These are phyloP conservation scores for Ivindomyrus marchei DNA, from an alignment of 2,113 vertebrate genomes.

Conservation along the genomic window DNA sequence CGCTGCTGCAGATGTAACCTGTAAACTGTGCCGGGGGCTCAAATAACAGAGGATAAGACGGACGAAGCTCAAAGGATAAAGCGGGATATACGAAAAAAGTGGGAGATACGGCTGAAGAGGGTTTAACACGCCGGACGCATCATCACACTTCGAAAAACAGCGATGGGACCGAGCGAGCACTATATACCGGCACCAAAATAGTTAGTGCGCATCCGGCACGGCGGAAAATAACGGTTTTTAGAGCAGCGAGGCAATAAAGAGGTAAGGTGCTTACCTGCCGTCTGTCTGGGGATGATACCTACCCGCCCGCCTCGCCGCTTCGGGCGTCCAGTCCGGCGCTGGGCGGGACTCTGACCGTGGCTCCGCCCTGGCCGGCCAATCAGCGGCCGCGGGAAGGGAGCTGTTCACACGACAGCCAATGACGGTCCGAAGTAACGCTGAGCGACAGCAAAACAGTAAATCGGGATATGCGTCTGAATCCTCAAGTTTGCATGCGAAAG, in stretches of 20 bases:
- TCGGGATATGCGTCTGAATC: not conserved
- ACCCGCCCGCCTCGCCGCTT: not conserved
- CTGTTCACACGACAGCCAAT: not conserved
- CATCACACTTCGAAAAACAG: not conserved
- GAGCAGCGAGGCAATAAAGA: not conserved
- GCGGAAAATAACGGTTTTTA: not conserved
- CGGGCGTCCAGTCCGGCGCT: not conserved
- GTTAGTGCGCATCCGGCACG: not conserved
- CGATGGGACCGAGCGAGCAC: not conserved
- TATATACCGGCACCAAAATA: not conserved
- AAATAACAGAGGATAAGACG: not conserved
- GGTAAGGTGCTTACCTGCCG: not conserved
- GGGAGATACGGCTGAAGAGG: not conserved
- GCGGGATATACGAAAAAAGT: not conserved
- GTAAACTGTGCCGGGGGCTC: not conserved
- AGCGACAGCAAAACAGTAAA: not conserved
- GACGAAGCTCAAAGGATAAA: not conserved
- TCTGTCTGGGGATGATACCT: not conserved
- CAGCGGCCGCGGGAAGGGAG: not conserved
- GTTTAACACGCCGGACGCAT: not conserved
- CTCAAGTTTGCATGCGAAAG: not conserved
- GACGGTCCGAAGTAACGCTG: not conserved
- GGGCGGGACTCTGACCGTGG: not conserved
- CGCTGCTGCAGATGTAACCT: not conserved
- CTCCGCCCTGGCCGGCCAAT: not conserved